Percentiles rank a stretch among this genome's conserved stretches.
Conservation (phyloP, 2,113 vertebrate species). For the Stegostoma tigrinum region DNA sequence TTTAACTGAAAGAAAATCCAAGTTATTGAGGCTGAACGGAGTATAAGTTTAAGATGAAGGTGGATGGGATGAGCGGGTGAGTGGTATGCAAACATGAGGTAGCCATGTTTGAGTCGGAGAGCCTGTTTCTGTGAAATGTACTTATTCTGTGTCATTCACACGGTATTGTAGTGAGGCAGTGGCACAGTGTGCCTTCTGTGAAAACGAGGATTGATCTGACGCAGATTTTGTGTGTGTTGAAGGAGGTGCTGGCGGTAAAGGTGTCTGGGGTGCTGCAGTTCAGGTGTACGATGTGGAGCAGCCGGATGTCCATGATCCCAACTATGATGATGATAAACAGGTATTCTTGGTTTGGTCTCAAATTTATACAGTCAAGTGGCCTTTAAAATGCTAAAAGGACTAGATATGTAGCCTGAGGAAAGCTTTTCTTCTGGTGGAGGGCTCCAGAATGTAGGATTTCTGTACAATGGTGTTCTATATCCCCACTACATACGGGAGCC, state of each 20-base stretch:
- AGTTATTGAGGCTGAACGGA: not conserved
- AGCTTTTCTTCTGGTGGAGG: not conserved
- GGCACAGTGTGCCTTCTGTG: not conserved
- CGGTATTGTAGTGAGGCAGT: not conserved
- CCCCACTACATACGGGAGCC: not conserved
- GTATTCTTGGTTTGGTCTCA: not conserved
- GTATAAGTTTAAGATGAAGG: not conserved
- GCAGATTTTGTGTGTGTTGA: not conserved
- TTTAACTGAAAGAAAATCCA: not conserved
- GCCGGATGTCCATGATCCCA: constrained; percentile 30
- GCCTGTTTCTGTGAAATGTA: not conserved
- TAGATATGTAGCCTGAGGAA: not conserved
- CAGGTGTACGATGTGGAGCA: constrained; percentile 35
- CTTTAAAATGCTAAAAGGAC: not conserved
- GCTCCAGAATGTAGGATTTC: not conserved
- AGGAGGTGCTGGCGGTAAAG: constrained; percentile 39
- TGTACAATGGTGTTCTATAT: not conserved
- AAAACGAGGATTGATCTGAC: not conserved
- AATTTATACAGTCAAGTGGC: not conserved
- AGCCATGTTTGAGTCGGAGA: not conserved
- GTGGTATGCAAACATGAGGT: not conserved
- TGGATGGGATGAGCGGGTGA: too few species aligned
- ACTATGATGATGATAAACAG: constrained; percentile 38
- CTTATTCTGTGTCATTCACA: not conserved
- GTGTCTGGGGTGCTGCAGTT: constrained; percentile 37